Conservation (phyloP, 1,140 invertebrate genomes). For the Asbolus verrucosus region DNA sequence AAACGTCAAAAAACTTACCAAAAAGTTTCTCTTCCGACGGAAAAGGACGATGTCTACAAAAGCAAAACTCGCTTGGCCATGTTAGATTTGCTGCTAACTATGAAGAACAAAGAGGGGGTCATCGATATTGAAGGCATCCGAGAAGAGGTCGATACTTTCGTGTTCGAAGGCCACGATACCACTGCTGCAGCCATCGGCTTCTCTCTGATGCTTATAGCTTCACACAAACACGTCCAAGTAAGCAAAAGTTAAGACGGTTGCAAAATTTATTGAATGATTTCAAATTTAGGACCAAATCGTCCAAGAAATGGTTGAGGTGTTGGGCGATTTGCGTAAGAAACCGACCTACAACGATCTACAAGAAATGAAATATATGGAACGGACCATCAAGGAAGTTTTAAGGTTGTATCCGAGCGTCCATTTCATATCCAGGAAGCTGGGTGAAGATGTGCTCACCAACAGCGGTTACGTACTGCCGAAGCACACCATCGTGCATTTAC, state of each 20-base stretch:
- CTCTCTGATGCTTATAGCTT: slow-evolving; percentile 62
- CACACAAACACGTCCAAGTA: slow-evolving; percentile 57
- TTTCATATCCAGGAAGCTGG: slow-evolving; percentile 69
- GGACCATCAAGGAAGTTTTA: slow-evolving; percentile 73
- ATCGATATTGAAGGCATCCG: slow-evolving; percentile 76
- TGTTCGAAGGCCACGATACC: slow-evolving; percentile 74
- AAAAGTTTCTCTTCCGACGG: not conserved
- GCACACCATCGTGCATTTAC: slow-evolving; percentile 43
- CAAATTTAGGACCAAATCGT: slow-evolving; percentile 66
- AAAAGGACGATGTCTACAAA: slow-evolving; percentile 38
- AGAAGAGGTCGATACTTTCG: slow-evolving; percentile 87
- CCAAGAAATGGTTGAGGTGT: slow-evolving; percentile 73
- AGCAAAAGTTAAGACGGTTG: too few species aligned
- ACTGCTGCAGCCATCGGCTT: slow-evolving; percentile 63
- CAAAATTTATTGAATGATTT: too few species aligned
- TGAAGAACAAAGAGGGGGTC: slow-evolving; percentile 66
- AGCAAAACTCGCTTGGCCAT: slow-evolving; percentile 77
- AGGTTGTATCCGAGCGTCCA: slow-evolving; percentile 77
- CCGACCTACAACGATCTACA: slow-evolving; percentile 73
- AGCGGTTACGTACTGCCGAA: slow-evolving; percentile 7
- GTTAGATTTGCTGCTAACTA: slow-evolving; percentile 80
- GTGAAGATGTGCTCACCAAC: slow-evolving; percentile 65
- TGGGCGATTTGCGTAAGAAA: slow-evolving; percentile 65
- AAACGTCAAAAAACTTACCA: slow-evolving; percentile 45
- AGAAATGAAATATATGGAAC: slow-evolving; percentile 75